Evolutionary conservation across 2,888 invertebrate genomes (phyloP).

Genomic region (Coenonympha arcania): DNA sequence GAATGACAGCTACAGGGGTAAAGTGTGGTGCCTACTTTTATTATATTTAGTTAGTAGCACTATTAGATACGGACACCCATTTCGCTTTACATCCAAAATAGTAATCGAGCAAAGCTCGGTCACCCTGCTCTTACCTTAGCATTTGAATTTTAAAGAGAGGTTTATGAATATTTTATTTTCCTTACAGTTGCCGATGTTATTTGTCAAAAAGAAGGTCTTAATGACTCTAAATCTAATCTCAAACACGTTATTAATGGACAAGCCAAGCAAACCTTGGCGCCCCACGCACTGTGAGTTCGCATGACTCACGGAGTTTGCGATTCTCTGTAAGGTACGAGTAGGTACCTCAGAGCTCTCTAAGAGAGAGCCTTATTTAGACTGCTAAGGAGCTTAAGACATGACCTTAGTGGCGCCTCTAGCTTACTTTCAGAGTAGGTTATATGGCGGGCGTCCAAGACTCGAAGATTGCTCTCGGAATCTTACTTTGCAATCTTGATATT

Average conservation of each 20-base stretch:
- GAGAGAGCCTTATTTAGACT: constrained; percentile 1
- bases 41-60: too few relatives aligned
- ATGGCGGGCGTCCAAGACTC: not conserved
- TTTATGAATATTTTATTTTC: too few relatives aligned
- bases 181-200: not conserved
- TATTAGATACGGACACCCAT: too few relatives aligned
- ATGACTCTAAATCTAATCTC: not conserved
- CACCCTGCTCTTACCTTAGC: too few relatives aligned
- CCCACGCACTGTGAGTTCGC: constrained; percentile 4
- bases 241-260: constrained; percentile 2
- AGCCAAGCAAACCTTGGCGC: constrained; percentile 15
- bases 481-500: too few relatives aligned
- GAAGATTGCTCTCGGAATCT: not conserved
- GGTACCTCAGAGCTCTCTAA: too few relatives aligned
- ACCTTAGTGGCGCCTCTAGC: not conserved
- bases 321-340: constrained; percentile 1
- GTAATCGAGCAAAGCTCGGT: too few relatives aligned
- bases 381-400: not conserved
- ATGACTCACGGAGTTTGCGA: constrained; percentile 4
- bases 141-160: too few relatives aligned
- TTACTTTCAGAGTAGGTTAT: not conserved
- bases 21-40: too few relatives aligned
- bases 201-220: not conserved
- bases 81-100: too few relatives aligned
- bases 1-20: too few relatives aligned